Base-by-base conservation (phyloP, 2,113 vertebrate species). In the Megalops atlanticus region DNA sequence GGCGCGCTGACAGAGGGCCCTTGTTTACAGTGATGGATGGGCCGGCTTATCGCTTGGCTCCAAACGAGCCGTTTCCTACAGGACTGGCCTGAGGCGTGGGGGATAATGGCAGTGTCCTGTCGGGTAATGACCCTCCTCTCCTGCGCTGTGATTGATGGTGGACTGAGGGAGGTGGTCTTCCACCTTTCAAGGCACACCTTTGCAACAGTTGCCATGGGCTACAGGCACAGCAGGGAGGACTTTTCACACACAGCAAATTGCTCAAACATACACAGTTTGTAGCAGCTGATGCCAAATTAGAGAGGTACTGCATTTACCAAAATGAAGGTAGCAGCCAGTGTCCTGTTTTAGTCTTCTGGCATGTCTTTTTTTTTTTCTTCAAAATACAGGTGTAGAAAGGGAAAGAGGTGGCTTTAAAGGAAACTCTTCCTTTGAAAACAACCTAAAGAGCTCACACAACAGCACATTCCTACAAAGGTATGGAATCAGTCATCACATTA, bases 51-150 rank as follows among this genome's bases (percentile, higher is more conserved):
- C 39, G 5, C 24, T 1, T 16, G 38, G 16, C 4, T 74, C 39
- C 73, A 74, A 39, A 74, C n/a, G 73, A 43, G 73, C 73, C 18
- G n/a, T 43, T 74, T 74, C 73, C 73, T 74, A 43, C 3, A 74
- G 36, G n/a, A 74, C n/a, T 43, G n/a, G 40, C 39, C 73, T 31
- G 73, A 74, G 73, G 39, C 7, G 15, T 21, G 1, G 4, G 11
- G n/a, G 45, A 24, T 21, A 43, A 4, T 15, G 10, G 18, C 7
- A 12, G 10, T 74, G 11, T 43, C 72, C 72, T 43, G 21, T n/a
- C 35, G 35, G 39, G 40, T 27, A 74, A 43, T 43, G 24, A 43
- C 4, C 24, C 39, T 43, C n/a, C 73, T 45, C 11, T 64, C n/a
- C 58, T 64, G 58, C 11, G n/a, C 58, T 31, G 5, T 64, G n/a